Percentiles rank a stretch among this genome's conserved stretches.
phyloP scores from a whole-genome alignment of 2,888 invertebrate genomes.

The Acronicta psi region DNA sequence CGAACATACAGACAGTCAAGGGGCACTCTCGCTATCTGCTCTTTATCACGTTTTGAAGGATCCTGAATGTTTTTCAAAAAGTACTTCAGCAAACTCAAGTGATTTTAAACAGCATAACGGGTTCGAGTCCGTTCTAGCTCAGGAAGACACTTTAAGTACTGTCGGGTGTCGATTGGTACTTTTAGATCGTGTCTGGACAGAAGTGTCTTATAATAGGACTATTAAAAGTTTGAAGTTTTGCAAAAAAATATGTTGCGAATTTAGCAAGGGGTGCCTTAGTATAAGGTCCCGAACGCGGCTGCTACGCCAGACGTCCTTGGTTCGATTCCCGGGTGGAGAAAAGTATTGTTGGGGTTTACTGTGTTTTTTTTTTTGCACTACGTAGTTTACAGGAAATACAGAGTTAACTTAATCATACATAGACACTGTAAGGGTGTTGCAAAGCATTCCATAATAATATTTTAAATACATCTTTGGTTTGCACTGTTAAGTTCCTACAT shows the following conservation, averaged over 20 bases:
- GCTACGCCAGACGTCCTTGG: too few relatives aligned
- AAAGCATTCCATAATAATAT: too few relatives aligned
- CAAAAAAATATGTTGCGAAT: constrained; percentile 1
- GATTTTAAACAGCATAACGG: constrained; percentile 37
- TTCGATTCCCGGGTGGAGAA: too few relatives aligned
- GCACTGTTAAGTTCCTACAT: too few relatives aligned
- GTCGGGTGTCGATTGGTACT: constrained; percentile 39
- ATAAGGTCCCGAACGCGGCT: too few relatives aligned
- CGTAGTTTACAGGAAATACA: too few relatives aligned
- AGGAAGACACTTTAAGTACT: constrained; percentile 20
- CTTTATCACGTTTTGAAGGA: constrained; percentile 70
- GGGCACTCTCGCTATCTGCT: constrained; percentile 66
- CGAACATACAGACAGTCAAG: constrained; percentile 63
- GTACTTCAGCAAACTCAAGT: constrained; percentile 32
- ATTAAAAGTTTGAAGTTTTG: background rate
- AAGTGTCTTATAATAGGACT: constrained; percentile 7
- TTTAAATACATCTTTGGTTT: too few relatives aligned
- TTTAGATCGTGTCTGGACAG: constrained; percentile 24
- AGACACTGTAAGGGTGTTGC: too few relatives aligned
- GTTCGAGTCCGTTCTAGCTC: constrained; percentile 24
- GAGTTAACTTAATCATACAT: too few relatives aligned
- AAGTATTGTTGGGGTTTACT: too few relatives aligned
- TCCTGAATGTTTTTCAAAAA: constrained; percentile 28
- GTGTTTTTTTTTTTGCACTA: too few relatives aligned
- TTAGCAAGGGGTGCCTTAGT: too few relatives aligned